phyloP scores from a whole-genome alignment of 1,140 invertebrate genomes.

The Brevipalpus yothersi region DNA sequence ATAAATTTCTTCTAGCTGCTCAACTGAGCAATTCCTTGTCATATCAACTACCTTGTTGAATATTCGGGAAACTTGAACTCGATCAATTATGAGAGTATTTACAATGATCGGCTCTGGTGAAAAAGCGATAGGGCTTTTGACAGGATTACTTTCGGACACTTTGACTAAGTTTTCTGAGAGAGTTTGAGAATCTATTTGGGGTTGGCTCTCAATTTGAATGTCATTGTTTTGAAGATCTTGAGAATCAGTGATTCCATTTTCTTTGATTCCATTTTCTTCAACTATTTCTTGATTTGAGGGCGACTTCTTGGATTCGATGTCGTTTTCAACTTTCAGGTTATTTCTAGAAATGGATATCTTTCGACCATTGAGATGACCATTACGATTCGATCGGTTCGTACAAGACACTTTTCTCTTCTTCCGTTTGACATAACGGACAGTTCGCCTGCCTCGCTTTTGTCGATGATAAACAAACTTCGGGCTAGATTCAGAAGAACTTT shows the following conservation, averaged over 20 bases:
- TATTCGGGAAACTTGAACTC: slow-evolving; percentile 12
- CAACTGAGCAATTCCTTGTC: slow-evolving; percentile 17
- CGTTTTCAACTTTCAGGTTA: too few species aligned
- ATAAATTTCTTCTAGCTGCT: slow-evolving; percentile 19
- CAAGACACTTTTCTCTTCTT: background rate
- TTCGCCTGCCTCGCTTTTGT: background rate
- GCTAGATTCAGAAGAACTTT: background rate
- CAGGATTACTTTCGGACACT: too few species aligned
- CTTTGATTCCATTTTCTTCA: too few species aligned
- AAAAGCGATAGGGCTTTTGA: too few species aligned
- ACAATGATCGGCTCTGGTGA: too few species aligned
- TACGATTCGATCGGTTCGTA: too few species aligned
- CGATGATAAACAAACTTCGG: background rate
- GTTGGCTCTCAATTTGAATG: background rate
- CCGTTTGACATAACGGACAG: background rate
- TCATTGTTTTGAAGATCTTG: too few species aligned
- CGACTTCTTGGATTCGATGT: too few species aligned
- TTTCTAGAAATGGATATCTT: too few species aligned
- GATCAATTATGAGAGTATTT: slow-evolving; percentile 7
- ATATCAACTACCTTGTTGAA: slow-evolving; percentile 16
- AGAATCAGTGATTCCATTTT: too few species aligned
- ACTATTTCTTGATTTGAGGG: too few species aligned
- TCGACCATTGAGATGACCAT: too few species aligned
- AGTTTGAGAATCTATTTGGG: background rate
- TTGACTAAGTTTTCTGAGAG: background rate